Evolutionary conservation across 2,113 vertebrate species (phyloP), one percentile per base, ranked within the genome.

Genomic region (Vidua chalybeata): DNA sequence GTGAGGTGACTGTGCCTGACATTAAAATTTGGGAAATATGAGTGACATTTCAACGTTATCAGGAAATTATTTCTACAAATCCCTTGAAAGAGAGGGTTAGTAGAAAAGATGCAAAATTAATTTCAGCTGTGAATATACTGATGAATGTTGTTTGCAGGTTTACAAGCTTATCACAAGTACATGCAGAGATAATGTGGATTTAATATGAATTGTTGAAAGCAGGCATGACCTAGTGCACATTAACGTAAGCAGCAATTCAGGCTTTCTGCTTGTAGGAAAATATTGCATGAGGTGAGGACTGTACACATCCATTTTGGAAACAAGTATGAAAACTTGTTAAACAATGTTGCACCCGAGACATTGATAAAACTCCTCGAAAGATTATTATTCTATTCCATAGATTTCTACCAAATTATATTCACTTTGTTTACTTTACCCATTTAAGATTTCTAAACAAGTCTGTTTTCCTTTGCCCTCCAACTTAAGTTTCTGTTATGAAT

Each of bases 61-160:
- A 69, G 79, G 76, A 92, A 92, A 95, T 94, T 84, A 81, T 90
- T 96, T 87, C 55, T 87, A 37, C 31, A 75, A 75, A 84, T 86
- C 88, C 71, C 56, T 37, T 72, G 68, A 78, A 89, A 49, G 23
- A 45, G 68, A 75, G 73, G 80, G 96, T 78, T 89, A 90, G 66
- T 90, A 54, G 69, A 84, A 95, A 94, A 92, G 56, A 58, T 87
- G 80, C n/a, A 94, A 92, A 96, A 90, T 75, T 9, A 55, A 84
- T 96, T 96, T 94, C 85, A 90, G 37, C 83, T 90, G 28, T 72
- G 76, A 92, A 89, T 87, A 81, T 43, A 79, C 80, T 94, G 85
- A 84, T 92, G 83, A 96, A 94, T 84, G 64, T 72, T 93, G 92
- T 96, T 96, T 96, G 78, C 90, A 68, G 92, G 85, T 90, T 92